These are phyloP conservation scores for Eupsittula cactorum DNA, from an alignment of 2,113 vertebrate genomes.

Conservation along the genomic window DNA sequence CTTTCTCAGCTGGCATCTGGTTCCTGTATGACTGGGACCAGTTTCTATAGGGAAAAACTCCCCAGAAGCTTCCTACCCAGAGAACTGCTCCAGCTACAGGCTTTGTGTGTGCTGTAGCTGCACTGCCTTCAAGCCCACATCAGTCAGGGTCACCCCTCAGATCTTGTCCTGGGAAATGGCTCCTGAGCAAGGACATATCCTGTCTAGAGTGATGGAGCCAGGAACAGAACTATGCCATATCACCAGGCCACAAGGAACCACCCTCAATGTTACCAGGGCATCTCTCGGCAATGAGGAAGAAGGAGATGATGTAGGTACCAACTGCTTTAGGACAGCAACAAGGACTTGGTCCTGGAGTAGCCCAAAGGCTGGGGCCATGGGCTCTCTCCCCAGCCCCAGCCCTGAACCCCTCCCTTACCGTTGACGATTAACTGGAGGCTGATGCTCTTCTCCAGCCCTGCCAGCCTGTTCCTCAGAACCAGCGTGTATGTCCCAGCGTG, in stretches of 20 bases:
- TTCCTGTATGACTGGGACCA: not conserved
- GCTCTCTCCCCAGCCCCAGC: not conserved
- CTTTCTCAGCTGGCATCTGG: not conserved
- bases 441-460: constrained; percentile 81
- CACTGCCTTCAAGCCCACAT: not conserved
- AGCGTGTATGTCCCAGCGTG: constrained; percentile 86
- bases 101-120: not conserved
- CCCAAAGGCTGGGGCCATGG: not conserved
- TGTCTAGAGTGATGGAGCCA: not conserved
- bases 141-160: not conserved
- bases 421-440: constrained; percentile 89
- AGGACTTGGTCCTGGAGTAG: not conserved
- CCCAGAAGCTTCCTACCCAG: not conserved
- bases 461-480: constrained; percentile 82
- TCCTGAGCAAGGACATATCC: not conserved
- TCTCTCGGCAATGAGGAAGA: not conserved
- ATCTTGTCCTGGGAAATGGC: not conserved
- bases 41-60: not conserved
- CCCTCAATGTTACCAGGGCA: not conserved
- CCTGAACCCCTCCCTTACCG: constrained; percentile 73
- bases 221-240: not conserved
- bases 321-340: not conserved
- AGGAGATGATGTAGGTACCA: not conserved
- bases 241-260: not conserved
- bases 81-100: not conserved